A percentile compares a stretch with the other conserved stretches of the same genome.
Evolutionary conservation across 2,888 invertebrate species (phyloP).

Genomic region (Patella pellucida): DNA sequence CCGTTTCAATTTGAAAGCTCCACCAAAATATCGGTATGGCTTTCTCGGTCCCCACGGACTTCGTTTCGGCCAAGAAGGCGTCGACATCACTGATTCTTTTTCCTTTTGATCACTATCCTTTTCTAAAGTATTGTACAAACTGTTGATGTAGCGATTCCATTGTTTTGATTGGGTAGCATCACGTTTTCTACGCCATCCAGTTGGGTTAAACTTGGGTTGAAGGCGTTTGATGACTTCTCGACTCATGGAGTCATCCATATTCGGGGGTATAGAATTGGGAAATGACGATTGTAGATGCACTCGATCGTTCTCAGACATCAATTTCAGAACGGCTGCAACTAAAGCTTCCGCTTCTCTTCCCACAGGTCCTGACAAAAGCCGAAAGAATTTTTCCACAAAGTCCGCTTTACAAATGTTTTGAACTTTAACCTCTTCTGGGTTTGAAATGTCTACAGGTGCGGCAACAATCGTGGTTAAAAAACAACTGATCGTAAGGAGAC

Average conservation of each 20-base stretch:
- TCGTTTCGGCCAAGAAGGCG: neutral
- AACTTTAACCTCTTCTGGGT: too few relatives aligned
- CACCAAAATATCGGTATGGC: neutral
- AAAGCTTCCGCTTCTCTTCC: constrained; percentile 19
- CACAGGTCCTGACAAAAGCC: constrained; percentile 15
- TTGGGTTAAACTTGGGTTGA: neutral
- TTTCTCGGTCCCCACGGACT: neutral
- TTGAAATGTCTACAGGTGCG: too few relatives aligned
- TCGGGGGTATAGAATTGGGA: too few relatives aligned
- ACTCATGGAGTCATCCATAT: too few relatives aligned
- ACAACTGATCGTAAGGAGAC: too few relatives aligned
- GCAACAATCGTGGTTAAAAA: too few relatives aligned
- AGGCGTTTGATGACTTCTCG: too few relatives aligned
- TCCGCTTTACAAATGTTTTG: constrained; percentile 9
- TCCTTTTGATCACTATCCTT: neutral
- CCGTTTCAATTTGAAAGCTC: neutral
- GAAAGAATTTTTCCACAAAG: constrained; percentile 25
- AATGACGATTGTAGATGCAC: neutral
- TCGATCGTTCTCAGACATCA: constrained; percentile 22
- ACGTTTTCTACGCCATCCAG: neutral
- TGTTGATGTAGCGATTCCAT: neutral
- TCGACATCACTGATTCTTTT: neutral
- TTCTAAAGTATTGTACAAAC: neutral
- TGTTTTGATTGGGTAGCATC: neutral
- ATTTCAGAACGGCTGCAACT: constrained; percentile 20